Evolutionary conservation across 2,888 invertebrate species (phyloP), one percentile per base, ranked within the genome.

Genomic region (Tiphia femorata): DNA sequence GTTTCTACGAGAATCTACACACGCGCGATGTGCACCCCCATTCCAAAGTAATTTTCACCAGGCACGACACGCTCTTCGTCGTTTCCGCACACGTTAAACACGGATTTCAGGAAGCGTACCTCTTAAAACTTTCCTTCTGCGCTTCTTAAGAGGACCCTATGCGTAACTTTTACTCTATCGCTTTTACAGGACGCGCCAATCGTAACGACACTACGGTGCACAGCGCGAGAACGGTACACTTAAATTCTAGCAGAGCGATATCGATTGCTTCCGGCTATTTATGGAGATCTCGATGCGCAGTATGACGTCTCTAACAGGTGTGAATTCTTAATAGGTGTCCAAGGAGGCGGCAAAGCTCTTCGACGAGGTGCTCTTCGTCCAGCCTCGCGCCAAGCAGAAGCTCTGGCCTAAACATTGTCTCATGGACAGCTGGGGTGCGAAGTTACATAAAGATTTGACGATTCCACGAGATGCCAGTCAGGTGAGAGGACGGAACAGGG

Each of bases 331-430:
- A n/a, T 43, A 80, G 80, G 49, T 80, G 2, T 62, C 59, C 7
- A 78, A 76, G 1, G 91, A 92, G 75, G 89, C 91, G 44, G 94
- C 93, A 0, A 89, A 91, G 77, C 88, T 91, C 0, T 94, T 93
- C 79, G 97, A 97, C 82, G 94, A 92, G 0, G 96, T 97, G 17
- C 87, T 93, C 62, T 97, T 98, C 85, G 91, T 92, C 51, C 91
- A 94, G 7, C 91, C 94, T 12, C 88, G 91, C 29, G 90, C 92
- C 87, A 91, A 91, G 77, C 97, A 98, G 84, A 89, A 91, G 20
- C 86, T 98, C 49, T 98, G 97, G 96, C 98, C 98, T 14, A 87
- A 91, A 0, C 98, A 98, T 84, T 98, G 97, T 84, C 94, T 98
- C 5, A 94, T 95, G 84, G 91, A 94, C 71, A 92, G 95, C 0